A percentile compares a stretch with the other conserved stretches of the same genome.
Conservation (phyloP, 2,113 vertebrate genomes). For the Micronycteris hirsuta region DNA sequence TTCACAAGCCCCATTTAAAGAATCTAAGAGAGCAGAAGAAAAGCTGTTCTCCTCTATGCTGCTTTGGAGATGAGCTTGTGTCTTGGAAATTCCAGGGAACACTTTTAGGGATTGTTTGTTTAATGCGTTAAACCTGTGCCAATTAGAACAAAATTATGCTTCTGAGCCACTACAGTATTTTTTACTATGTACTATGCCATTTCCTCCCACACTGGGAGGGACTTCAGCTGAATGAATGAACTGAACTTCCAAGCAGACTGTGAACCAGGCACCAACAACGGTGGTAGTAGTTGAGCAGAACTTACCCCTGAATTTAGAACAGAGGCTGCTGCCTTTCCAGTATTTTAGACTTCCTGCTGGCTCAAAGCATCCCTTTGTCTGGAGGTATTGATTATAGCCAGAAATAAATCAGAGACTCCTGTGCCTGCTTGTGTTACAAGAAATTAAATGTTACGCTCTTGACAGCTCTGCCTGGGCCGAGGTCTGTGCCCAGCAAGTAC, state of each 20-base stretch:
- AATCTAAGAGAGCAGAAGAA: not conserved
- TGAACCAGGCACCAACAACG: not conserved
- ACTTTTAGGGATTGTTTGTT: not conserved
- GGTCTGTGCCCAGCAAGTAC: constrained; percentile 12
- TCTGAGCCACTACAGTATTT: not conserved
- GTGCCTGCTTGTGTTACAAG: constrained; percentile 34
- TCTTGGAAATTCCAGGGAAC: not conserved
- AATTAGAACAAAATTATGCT: not conserved
- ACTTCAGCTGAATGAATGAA: not conserved
- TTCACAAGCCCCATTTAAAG: not conserved
- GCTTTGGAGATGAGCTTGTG: not conserved
- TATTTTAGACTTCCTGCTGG: constrained; percentile 37
- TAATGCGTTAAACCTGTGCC: not conserved
- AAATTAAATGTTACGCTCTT: constrained; percentile 48
- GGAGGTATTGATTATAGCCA: constrained; percentile 56
- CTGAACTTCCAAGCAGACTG: not conserved
- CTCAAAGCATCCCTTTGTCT: constrained; percentile 28
- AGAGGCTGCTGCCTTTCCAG: not conserved
- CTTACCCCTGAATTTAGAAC: constrained; percentile 46
- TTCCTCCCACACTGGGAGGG: not conserved
- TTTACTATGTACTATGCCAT: not conserved
- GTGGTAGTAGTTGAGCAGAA: not conserved
- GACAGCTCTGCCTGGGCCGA: constrained; percentile 4
- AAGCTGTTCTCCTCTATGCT: not conserved
- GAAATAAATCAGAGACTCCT: constrained; percentile 62